phyloP scores from a whole-genome alignment of 2,113 vertebrate genomes.

The Chamaea fasciata region DNA sequence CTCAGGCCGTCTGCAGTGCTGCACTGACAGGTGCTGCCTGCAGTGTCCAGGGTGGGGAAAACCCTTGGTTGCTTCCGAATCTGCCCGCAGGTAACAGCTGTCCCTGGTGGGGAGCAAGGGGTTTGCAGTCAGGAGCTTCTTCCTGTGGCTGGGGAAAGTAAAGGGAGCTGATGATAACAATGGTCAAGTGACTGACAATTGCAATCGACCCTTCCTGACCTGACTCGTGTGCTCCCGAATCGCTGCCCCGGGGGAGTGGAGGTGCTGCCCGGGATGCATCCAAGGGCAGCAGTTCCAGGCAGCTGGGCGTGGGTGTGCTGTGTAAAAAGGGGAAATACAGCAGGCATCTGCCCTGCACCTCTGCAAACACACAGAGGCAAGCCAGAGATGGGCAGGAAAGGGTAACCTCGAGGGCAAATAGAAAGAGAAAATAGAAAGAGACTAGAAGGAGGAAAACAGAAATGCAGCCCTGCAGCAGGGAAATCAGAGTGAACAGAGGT shows the following conservation, averaged over 20 bases:
- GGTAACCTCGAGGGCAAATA: neutral
- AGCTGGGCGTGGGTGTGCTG: neutral
- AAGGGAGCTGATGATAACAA: neutral
- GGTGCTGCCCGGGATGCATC: accelerated
- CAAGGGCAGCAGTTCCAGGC: neutral
- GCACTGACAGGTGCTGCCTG: neutral
- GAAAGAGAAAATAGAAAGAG: neutral
- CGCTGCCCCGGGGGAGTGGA: neutral
- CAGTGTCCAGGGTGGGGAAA: neutral
- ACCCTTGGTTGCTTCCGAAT: neutral
- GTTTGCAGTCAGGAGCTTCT: neutral
- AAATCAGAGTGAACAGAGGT: neutral
- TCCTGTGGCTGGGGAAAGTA: neutral
- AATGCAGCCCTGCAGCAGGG: neutral
- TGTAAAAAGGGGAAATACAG: neutral
- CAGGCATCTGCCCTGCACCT: neutral
- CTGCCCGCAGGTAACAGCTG: neutral
- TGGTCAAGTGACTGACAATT: neutral
- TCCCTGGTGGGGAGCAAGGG: neutral
- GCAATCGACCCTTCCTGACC: neutral
- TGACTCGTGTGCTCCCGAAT: neutral
- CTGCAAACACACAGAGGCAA: neutral
- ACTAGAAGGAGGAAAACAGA: neutral
- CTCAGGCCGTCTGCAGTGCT: neutral
- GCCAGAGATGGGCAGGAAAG: neutral